Evolutionary conservation across 2,888 invertebrate species (phyloP).

Genomic region (Lottia gigantea): DNA sequence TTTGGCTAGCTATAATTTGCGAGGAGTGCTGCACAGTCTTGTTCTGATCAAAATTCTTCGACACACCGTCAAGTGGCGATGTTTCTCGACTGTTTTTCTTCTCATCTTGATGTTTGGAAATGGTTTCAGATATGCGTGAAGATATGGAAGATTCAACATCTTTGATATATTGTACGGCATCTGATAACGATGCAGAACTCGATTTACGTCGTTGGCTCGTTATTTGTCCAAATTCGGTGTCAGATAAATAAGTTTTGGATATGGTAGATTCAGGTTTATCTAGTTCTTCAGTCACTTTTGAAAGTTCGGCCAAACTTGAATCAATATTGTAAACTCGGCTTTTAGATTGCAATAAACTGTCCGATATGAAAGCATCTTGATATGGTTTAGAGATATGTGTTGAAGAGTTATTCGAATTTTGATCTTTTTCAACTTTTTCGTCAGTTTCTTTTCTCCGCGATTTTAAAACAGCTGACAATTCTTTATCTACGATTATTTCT

Average conservation of each 20-base stretch:
- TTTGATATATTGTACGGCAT: conserved; percentile 42
- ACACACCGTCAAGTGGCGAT: background rate
- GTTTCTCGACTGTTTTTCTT: conserved; percentile 4
- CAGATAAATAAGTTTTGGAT: background rate
- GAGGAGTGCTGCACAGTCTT: too few relatives aligned
- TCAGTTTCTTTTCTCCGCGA: conserved; percentile 47
- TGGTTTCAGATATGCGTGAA: conserved; percentile 16
- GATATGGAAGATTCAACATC: conserved; percentile 29
- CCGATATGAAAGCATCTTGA: conserved; percentile 13
- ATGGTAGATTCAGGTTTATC: conserved; percentile 28
- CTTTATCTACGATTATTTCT: conserved; percentile 43
- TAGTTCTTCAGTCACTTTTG: conserved; percentile 35
- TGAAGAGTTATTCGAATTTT: conserved; percentile 3
- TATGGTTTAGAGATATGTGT: background rate
- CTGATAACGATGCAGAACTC: conserved; percentile 30
- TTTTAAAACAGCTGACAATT: conserved; percentile 44
- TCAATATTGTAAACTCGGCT: conserved; percentile 39
- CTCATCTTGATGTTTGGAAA: conserved; percentile 11
- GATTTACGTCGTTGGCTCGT: background rate
- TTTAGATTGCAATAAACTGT: conserved; percentile 30
- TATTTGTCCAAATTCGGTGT: background rate
- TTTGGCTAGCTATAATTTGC: background rate
- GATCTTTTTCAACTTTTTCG: conserved; percentile 29
- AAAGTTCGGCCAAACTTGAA: conserved; percentile 39
- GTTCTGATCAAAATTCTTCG: too few relatives aligned